Conservation (phyloP, 1,140 invertebrate species). For the Papilio polyxenes region DNA sequence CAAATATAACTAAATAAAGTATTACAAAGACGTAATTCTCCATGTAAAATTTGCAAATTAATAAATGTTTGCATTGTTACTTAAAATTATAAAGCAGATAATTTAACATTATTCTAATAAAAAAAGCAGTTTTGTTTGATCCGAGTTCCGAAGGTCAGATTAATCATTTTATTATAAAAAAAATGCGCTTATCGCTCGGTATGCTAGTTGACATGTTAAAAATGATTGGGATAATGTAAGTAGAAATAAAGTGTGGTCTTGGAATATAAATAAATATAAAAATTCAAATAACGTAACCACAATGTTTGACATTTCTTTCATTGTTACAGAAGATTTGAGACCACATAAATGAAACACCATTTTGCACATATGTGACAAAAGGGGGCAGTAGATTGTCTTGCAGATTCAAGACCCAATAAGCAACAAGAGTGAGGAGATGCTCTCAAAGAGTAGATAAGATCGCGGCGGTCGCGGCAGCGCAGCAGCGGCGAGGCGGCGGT, state of each 20-base stretch:
- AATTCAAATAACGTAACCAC: background rate
- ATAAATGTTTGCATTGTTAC: background rate
- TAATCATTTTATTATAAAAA: background rate
- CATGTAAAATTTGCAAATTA: background rate
- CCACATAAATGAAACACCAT: background rate
- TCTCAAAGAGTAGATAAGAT: conserved; percentile 45
- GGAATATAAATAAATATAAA: background rate
- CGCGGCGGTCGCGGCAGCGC: conserved; percentile 43
- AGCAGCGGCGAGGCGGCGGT: conserved; percentile 43
- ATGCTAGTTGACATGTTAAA: background rate
- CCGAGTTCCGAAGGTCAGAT: conserved; percentile 11
- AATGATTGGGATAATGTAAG: background rate
- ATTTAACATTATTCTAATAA: background rate
- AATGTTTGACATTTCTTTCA: background rate
- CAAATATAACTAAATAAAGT: background rate
- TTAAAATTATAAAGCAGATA: background rate
- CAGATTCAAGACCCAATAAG: conserved; percentile 35
- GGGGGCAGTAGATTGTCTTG: conserved; percentile 17
- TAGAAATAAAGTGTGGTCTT: background rate
- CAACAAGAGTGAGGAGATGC: conserved; percentile 42
- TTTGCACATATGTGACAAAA: background rate
- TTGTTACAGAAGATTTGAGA: background rate
- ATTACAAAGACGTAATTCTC: background rate
- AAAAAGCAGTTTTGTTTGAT: background rate
- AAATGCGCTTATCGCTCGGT: background rate